phyloP scores from a whole-genome alignment of 2,888 invertebrate genomes.

The Orthonevra nobilis region DNA sequence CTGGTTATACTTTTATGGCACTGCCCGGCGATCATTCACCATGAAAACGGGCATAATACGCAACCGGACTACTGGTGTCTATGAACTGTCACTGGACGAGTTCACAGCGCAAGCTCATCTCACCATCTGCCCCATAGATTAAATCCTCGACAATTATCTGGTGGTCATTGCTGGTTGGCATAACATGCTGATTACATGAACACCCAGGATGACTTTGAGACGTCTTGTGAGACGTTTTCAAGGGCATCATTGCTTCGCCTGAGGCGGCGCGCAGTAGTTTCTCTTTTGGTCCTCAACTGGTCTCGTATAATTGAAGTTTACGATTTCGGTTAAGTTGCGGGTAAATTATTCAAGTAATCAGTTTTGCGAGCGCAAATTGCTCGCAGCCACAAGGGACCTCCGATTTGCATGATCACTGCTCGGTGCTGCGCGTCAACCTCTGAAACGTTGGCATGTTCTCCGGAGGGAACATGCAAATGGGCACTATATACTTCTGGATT shows the following conservation, averaged over 20 bases:
- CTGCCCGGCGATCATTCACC: constrained; percentile 43
- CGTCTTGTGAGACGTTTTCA: constrained; percentile 28
- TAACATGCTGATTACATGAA: constrained; percentile 57
- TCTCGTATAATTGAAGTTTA: constrained; percentile 62
- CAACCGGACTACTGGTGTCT: constrained; percentile 57
- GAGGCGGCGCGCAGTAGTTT: background rate
- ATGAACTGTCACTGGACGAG: constrained; percentile 60
- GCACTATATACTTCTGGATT: constrained; percentile 30
- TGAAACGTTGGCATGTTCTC: constrained; percentile 34
- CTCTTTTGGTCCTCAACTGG: constrained; percentile 10
- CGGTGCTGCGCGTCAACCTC: constrained; percentile 15
- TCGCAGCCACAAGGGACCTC: constrained; percentile 40
- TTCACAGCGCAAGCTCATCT: constrained; percentile 23
- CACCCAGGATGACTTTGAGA: constrained; percentile 39
- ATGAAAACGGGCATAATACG: constrained; percentile 43
- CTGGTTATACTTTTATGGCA: constrained; percentile 63
- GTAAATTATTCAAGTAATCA: constrained; percentile 69
- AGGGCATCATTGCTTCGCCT: constrained; percentile 36
- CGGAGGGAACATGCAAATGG: constrained; percentile 49
- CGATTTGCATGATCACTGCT: constrained; percentile 60
- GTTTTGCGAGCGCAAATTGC: constrained; percentile 64
- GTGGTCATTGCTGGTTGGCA: constrained; percentile 35
- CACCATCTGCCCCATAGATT: constrained; percentile 47
- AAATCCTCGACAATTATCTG: constrained; percentile 30
- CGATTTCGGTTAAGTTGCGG: constrained; percentile 55